Evolutionary conservation across 64 coral and sea anemone genomes (phyloP), one percentile per base, ranked within the genome.

Genomic region (Actinia tenebrosa): DNA sequence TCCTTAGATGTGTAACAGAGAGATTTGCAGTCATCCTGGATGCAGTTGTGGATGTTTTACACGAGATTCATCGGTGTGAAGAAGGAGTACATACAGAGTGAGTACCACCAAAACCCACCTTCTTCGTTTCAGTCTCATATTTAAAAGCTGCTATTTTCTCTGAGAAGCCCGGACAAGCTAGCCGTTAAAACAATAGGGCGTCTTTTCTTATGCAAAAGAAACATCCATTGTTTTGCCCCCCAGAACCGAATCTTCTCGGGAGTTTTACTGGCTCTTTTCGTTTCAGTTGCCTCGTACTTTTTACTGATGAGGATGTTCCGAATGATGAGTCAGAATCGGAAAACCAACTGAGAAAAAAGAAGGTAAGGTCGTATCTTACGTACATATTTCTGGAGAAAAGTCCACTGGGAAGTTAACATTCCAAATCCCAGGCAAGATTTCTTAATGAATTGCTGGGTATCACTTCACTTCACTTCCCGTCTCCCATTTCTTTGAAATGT

Each of bases 21-120:
- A 83, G 91, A 64, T 99, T 99, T 84, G 93, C 91, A 37, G 43
- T 99, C 8, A 95, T 99, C 60, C 68, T 99, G 3, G 97, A 99
- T 66, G 86, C 90, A 77, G 91, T 87, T n/a, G 93, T 99, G 53
- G 97, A 99, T 78, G 97, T 99, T 4, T 80, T 99, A 7, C 90
- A 99, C 69, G 97, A 99, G 80, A 89, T 99, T 56, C 86, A 91
- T 61, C 94, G 94, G 44, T 79, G 71, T 26, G 94, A 99, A 80
- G 93, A 89, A 3, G 85, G 82, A 5, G 87, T 87, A 18, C 91
- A 88, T 15, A 89, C 93, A 16, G 97, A 99, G 97, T 99, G 84
- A 95, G 97, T 90, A 25, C 47, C 47, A 50, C 47, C 47, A 50
- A 50, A 50, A 50, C 47, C 47, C 47, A 37, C 7, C 47, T 50